These are phyloP conservation scores for Ophioninae sp. DNA, from an alignment of 2,888 invertebrate genomes.

Conservation along the genomic window DNA sequence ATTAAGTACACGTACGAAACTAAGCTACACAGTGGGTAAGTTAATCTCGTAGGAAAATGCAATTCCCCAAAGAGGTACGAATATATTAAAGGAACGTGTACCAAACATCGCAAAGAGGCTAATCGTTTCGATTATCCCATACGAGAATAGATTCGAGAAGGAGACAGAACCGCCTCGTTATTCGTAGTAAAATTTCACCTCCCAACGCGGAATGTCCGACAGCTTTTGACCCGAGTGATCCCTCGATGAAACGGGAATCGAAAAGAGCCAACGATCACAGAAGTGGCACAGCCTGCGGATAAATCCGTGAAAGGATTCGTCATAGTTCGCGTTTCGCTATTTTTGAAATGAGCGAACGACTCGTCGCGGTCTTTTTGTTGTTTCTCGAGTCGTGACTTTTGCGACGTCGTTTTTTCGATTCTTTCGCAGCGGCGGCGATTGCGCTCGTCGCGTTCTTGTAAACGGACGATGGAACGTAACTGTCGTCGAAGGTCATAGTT, in stretches of 20 bases:
- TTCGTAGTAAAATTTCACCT: background rate
- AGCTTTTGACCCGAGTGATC: background rate
- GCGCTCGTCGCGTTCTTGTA: background rate
- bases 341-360: conserved; percentile 45
- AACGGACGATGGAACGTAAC: conserved; percentile 72
- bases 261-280: background rate
- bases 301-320: conserved; percentile 46
- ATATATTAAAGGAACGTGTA: background rate
- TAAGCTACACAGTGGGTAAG: background rate
- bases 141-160: too few species aligned
- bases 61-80: background rate
- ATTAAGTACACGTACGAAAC: too few species aligned
- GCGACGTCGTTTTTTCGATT: conserved; percentile 42
- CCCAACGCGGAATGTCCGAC: background rate
- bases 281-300: conserved; percentile 1
- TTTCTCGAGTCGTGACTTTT: conserved; percentile 36
- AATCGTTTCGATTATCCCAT: too few species aligned
- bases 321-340: conserved; percentile 55
- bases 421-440: background rate
- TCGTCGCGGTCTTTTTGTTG: conserved; percentile 42
- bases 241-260: background rate
- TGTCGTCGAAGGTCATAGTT: conserved; percentile 72
- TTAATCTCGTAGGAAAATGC: background rate
- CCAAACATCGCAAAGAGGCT: background rate
- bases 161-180: background rate